Percentiles rank a stretch among this genome's conserved stretches.
These are phyloP conservation scores for Strigamia transsilvanica DNA, from an alignment of 2,888 invertebrate genomes.

Conservation along the genomic window DNA sequence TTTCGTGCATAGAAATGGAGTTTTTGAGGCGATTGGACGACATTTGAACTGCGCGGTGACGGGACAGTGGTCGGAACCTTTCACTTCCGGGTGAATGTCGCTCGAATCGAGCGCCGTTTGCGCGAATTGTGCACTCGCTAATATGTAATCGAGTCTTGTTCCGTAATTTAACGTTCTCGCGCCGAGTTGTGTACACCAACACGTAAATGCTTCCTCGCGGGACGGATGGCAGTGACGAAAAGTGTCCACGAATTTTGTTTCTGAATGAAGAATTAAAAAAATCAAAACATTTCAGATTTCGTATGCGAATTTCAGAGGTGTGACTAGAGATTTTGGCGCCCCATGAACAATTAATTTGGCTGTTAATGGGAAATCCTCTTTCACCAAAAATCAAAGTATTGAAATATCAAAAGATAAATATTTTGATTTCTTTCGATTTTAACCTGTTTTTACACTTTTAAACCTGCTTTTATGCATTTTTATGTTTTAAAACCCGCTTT, in stretches of 20 bases:
- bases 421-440: too few species aligned
- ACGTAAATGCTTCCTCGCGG: conserved; percentile 65
- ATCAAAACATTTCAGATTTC: not conserved
- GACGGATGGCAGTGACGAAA: conserved; percentile 66
- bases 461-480: too few species aligned
- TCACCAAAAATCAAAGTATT: too few species aligned
- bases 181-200: conserved; percentile 66
- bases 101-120: conserved; percentile 59
- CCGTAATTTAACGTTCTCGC: conserved; percentile 67
- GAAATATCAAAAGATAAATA: too few species aligned
- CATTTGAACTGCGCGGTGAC: conserved; percentile 62
- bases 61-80: conserved; percentile 69
- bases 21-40: conserved; percentile 59
- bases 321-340: too few species aligned
- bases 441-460: too few species aligned
- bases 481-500: too few species aligned
- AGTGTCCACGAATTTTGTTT: conserved; percentile 63
- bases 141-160: conserved; percentile 67
- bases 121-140: conserved; percentile 61
- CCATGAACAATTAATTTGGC: too few species aligned
- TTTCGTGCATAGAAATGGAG: conserved; percentile 65
- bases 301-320: not conserved
- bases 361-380: too few species aligned
- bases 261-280: not conserved
- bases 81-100: conserved; percentile 60